Base-by-base conservation (phyloP, 1,140 invertebrate genomes). In the Hycleus cichorii region DNA sequence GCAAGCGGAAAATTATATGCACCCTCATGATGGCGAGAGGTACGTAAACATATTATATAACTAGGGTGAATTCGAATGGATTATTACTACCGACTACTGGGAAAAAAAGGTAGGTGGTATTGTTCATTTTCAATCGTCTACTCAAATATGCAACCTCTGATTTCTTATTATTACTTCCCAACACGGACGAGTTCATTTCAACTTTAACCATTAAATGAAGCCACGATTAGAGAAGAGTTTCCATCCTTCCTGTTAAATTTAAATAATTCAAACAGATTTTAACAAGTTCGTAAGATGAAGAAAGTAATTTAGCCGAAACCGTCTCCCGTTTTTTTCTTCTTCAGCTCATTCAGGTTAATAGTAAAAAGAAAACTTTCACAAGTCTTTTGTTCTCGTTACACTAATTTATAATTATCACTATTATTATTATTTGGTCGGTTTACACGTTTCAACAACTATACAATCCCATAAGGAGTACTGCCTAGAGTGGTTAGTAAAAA, bases 141-240 rank as follows among this genome's bases (percentile, higher is more conserved):
- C 9, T 46, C 25, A 8, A 53, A 53, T 53, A 46, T 53, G 25
- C 24, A 53, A 53, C 24, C 46, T 52, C 46, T 53, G 51, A 46
- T 53, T 38, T 25, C 39, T 32, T 45, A 45, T 53, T 53, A 53
- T 53, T 27, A 46, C 12, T 53, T 42, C 44, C 7, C 26, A 32
- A 42, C 39, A 45, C 42, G 46, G 46, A 42, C 46, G 46, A 53
- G 42, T 53, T 53, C 51, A 53, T 53, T 53, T 18, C 43, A 53
- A 53, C 51, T 53, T 53, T 46, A 18, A 46, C 43, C 51, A 46
- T 53, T 53, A 53, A 53, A 46, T 53, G 51, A 49, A 46, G 44
- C 51, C 25, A 11, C 39, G 51, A 12, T 46, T 45, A 27, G 18
- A 26, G 45, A 53, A 32, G 32, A 32, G 32, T 32, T 32, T 32